Evolutionary conservation across 2,888 invertebrate genomes (phyloP).

Genomic region (Noctua pronuba): DNA sequence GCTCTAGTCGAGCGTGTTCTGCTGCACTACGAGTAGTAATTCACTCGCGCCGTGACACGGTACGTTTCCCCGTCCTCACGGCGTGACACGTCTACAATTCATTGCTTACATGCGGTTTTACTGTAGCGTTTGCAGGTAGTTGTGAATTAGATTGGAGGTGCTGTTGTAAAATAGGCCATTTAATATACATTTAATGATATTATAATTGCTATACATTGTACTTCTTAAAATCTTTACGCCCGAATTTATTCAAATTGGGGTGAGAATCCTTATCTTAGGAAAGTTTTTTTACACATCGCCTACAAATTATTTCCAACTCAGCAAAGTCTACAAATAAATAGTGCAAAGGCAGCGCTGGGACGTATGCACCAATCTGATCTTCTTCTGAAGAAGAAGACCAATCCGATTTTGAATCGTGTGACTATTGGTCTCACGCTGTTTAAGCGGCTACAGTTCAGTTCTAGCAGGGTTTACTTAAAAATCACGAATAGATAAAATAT

Average conservation of each 20-base stretch:
- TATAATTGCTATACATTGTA: not conserved
- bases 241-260: not conserved
- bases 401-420: not conserved
- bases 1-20: conserved; percentile 17
- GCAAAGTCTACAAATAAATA: not conserved
- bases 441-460: not conserved
- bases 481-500: not conserved
- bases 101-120: conserved; percentile 44
- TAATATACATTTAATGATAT: not conserved
- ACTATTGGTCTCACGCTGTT: not conserved
- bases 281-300: not conserved
- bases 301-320: not conserved
- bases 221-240: not conserved
- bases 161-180: not conserved
- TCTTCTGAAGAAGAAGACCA: not conserved
- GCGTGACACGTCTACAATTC: conserved; percentile 40
- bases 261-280: not conserved
- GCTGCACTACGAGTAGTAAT: conserved; percentile 24
- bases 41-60: conserved; percentile 42
- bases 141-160: conserved; percentile 25
- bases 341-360: not conserved
- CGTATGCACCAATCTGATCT: not conserved
- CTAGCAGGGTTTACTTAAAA: not conserved
- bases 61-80: conserved; percentile 40
- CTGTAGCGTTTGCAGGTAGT: conserved; percentile 19